Base-by-base conservation (phyloP, 2,888 invertebrate genomes). In the Anagyrus pseudococci region DNA sequence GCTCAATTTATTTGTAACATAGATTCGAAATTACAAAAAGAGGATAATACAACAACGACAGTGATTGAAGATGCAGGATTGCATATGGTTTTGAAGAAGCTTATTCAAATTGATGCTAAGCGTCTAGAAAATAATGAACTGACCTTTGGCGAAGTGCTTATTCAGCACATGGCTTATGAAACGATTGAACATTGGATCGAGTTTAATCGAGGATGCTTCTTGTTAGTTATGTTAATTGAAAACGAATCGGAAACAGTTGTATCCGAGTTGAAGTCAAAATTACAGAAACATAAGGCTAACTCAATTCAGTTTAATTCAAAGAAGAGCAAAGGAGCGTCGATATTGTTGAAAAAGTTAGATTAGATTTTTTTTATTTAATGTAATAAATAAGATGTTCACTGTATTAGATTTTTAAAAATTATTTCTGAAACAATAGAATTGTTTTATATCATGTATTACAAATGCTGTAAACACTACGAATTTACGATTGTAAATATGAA, bases 201-300 rank as follows among this genome's bases (percentile, higher is more conserved):
- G 48, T 86, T 87, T 44, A 94, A 94, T 73, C 85, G 93, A 68
- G 91, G 89, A 0, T 92, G 92, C 71, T 94, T 92, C 77, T 83
- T 93, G 58, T 79, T 93, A 8, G 79, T 92, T 1, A 84, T 86
- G 54, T 75, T 90, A 20, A 83, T 89, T 46, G 90, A 91, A 80
- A 88, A 85, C 72, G 87, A 86, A 70, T 75, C 78, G 0, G 80
- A 83, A 7, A 75, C 75, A 6, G 77, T 83, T 7, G 82, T 83
- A 22, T 77, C 77, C 23, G 74, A 80, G 55, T 71, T 90, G 2
- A 83, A 83, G 70, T 75, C 79, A 37, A 84, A 85, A 70, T 71
- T 90, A 1, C 82, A 82, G 71, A 73, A 81, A 0, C 78, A 85
- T 41, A 58, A 73, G 0, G 79, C 78, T 50, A 73, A 91, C 53